Percentiles rank a stretch among this genome's conserved stretches.
These are phyloP conservation scores for Apeltes quadracus DNA, from an alignment of 2,113 vertebrate species.

Conservation along the genomic window DNA sequence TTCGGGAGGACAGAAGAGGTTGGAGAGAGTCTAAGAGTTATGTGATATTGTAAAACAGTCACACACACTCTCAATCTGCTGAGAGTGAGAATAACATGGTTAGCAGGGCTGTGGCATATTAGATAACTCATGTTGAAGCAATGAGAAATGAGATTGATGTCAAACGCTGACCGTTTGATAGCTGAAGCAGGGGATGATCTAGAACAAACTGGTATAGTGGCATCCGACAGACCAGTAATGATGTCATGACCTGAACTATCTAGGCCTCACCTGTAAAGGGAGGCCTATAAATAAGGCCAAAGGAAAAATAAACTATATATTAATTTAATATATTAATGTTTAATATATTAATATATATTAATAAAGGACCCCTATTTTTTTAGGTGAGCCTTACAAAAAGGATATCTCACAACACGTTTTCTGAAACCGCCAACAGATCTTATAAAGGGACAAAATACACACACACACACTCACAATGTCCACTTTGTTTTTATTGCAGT, in stretches of 20 bases:
- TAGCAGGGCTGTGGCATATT: conserved; percentile 12
- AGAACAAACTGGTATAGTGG: background rate
- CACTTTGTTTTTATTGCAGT: too few species aligned
- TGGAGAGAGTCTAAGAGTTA: background rate
- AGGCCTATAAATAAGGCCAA: background rate
- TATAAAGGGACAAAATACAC: too few species aligned
- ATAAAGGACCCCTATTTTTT: background rate
- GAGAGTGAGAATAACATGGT: conserved; percentile 3
- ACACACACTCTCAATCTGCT: background rate
- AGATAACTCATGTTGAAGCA: conserved; percentile 25
- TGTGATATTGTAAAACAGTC: background rate
- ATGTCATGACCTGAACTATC: too few species aligned
- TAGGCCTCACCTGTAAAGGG: background rate
- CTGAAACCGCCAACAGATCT: too few species aligned
- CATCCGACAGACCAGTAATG: background rate
- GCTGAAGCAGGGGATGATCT: background rate
- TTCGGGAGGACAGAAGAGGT: background rate
- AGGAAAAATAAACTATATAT: background rate
- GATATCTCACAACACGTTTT: too few species aligned
- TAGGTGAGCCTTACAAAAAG: too few species aligned
- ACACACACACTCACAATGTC: too few species aligned
- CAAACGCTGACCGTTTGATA: background rate
- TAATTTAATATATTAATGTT: too few species aligned
- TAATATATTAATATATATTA: too few species aligned
- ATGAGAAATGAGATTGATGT: background rate